Conservation (phyloP, 2,888 invertebrate species). For the Ophraella communa region DNA sequence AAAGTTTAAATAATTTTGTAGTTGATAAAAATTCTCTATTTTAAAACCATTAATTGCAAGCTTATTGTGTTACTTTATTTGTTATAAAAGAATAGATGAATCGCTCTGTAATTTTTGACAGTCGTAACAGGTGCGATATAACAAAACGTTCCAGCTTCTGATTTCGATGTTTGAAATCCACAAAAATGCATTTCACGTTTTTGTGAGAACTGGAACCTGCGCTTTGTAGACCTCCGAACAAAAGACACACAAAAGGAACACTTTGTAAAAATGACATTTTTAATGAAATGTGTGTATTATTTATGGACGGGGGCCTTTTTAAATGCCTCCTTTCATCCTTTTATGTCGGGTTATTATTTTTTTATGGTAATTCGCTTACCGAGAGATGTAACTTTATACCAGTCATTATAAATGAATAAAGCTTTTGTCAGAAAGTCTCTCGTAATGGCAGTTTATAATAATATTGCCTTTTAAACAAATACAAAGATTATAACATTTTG, state of each 20-base stretch:
- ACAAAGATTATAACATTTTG: not conserved
- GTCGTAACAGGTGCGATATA: constrained; percentile 22
- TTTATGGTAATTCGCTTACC: constrained; percentile 46
- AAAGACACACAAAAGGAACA: constrained; percentile 51
- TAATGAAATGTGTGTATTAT: constrained; percentile 55
- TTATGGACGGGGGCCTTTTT: constrained; percentile 46
- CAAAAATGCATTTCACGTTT: constrained; percentile 35
- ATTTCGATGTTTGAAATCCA: constrained; percentile 25
- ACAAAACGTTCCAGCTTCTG: constrained; percentile 21
- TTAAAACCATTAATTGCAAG: not conserved
- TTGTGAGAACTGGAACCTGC: constrained; percentile 33
- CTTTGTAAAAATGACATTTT: constrained; percentile 55
- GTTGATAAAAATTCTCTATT: too few species aligned
- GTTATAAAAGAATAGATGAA: not conserved
- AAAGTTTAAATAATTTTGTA: too few species aligned
- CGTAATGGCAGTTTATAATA: constrained; percentile 20
- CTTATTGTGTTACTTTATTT: not conserved
- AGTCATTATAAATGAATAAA: constrained; percentile 39
- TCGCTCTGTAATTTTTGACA: not conserved
- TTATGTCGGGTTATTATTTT: constrained; percentile 44
- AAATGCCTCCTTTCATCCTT: constrained; percentile 37
- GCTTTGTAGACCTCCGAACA: constrained; percentile 35
- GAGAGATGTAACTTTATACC: constrained; percentile 41
- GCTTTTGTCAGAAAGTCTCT: constrained; percentile 28
- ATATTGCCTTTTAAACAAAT: constrained; percentile 22